phyloP scores from a whole-genome alignment of 2,888 invertebrate species.

The Odontocolon sp. region DNA sequence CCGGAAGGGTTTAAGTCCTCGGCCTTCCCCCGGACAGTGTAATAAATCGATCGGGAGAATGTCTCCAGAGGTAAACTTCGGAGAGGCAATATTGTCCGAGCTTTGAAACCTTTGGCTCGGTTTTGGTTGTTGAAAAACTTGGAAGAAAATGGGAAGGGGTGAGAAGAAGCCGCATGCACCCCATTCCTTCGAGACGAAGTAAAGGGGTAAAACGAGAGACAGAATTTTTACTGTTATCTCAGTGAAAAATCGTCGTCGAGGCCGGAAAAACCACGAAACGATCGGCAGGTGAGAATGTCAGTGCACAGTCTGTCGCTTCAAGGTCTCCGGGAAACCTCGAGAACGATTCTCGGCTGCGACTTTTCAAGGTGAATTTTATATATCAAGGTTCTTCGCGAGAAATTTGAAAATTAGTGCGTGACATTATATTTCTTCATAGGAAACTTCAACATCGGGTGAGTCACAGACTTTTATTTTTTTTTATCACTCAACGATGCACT shows the following conservation, averaged over 20 bases:
- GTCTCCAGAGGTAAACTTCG: slow-evolving; percentile 42
- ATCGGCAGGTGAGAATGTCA: slow-evolving; percentile 69
- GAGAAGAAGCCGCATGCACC: slow-evolving; percentile 16
- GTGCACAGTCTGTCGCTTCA: slow-evolving; percentile 71
- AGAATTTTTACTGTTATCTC: slow-evolving; percentile 70
- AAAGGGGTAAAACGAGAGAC: slow-evolving; percentile 70
- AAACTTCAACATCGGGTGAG: slow-evolving; percentile 38
- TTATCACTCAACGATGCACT: background rate
- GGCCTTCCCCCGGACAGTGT: slow-evolving; percentile 58
- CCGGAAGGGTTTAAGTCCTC: slow-evolving; percentile 63
- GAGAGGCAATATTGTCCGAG: slow-evolving; percentile 32
- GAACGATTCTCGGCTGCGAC: slow-evolving; percentile 50
- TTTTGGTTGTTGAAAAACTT: slow-evolving; percentile 15
- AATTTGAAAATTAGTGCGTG: too few relatives aligned
- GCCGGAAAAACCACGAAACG: slow-evolving; percentile 72
- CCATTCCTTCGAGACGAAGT: slow-evolving; percentile 42
- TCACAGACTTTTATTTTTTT: background rate
- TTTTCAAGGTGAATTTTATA: slow-evolving; percentile 55
- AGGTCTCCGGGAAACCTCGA: slow-evolving; percentile 73
- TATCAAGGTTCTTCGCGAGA: slow-evolving; percentile 49
- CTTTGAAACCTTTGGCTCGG: slow-evolving; percentile 18
- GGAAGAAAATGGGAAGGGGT: slow-evolving; percentile 22
- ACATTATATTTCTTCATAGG: background rate
- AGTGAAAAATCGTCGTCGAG: slow-evolving; percentile 69
- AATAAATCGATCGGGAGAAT: slow-evolving; percentile 64